These are phyloP conservation scores for Crypturellus undulatus DNA, from an alignment of 2,113 vertebrate species.

Conservation along the genomic window DNA sequence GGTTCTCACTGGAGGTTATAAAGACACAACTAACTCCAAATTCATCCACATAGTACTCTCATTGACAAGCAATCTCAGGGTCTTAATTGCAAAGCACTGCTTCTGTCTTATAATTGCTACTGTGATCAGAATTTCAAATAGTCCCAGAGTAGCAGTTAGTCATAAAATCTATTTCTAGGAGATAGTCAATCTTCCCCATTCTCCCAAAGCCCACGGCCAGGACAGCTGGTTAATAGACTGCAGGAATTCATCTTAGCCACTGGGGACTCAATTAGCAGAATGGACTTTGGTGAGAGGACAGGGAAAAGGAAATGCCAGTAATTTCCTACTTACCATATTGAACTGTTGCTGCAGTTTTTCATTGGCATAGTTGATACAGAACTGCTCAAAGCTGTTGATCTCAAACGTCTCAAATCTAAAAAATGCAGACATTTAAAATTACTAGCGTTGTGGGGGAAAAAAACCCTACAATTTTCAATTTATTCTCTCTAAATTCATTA, in stretches of 20 bases:
- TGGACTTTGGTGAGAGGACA: slow-evolving; percentile 29
- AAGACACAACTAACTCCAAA: not conserved
- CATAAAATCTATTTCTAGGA: slow-evolving; percentile 63
- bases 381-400: slow-evolving; percentile 99
- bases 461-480: not conserved
- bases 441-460: not conserved
- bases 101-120: slow-evolving; percentile 49
- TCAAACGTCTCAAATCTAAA: slow-evolving; percentile 98
- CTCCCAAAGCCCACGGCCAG: slow-evolving; percentile 18
- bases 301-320: slow-evolving; percentile 53
- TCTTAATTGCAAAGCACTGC: slow-evolving; percentile 31
- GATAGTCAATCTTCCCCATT: slow-evolving; percentile 6
- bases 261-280: slow-evolving; percentile 56
- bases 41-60: not conserved
- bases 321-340: slow-evolving; percentile 92
- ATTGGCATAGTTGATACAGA: slow-evolving; percentile 99
- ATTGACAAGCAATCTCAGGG: not conserved
- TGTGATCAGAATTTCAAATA: slow-evolving; percentile 64
- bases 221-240: slow-evolving; percentile 56
- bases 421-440: slow-evolving; percentile 56
- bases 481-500: not conserved
- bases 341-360: slow-evolving; percentile 99
- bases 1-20: fast-evolving
- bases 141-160: slow-evolving; percentile 60
- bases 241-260: slow-evolving; percentile 45